Base-by-base conservation (phyloP, 2,113 vertebrate species). In the Mixornis gularis region DNA sequence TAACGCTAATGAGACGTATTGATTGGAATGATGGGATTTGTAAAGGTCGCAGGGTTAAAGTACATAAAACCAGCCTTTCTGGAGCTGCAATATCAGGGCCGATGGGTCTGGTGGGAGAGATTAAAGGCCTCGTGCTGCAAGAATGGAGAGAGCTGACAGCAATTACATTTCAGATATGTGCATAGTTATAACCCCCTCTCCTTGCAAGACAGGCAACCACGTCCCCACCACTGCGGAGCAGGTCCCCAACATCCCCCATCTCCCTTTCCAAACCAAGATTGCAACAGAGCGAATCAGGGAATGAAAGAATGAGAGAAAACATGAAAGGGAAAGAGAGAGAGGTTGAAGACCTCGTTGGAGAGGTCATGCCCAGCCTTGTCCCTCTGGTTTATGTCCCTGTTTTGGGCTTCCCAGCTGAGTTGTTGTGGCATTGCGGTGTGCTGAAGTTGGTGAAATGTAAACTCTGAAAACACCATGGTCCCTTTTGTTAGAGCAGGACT, bases 11-110 rank as follows among this genome's bases (percentile, higher is more conserved):
- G 97, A 97, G 97, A 96, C 94, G 77, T 97, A 97, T 97, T 97
- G 97, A 97, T 97, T 97, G 96, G 96, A 97, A 97, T 97, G 96
- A 97, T 97, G 96, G 96, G 96, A 97, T 97, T 97, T 97, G 96
- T 97, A 97, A 97, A 97, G 97, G 97, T 97, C 96, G 46, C 85
- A 87, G 95, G 97, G 97, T 97, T 97, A 97, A 96, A 96, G 95
- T 96, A 96, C 95, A 97, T 97, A 96, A 97, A 97, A 97, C 96
- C 95, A 96, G 94, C 96, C 94, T 97, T 97, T 96, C 96, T 96
- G 96, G 94, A 96, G 94, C 96, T 96, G 96, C 96, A 96, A 95
- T 95, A 97, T 97, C 96, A 96, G 96, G 96, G 94, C 94, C 92
- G 89, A 96, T 97, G 95, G 96, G 95, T 96, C 97, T 95, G 96